These are phyloP conservation scores for Hydrochoerus hydrochaeris DNA, from an alignment of 2,113 vertebrate genomes.

Conservation along the genomic window DNA sequence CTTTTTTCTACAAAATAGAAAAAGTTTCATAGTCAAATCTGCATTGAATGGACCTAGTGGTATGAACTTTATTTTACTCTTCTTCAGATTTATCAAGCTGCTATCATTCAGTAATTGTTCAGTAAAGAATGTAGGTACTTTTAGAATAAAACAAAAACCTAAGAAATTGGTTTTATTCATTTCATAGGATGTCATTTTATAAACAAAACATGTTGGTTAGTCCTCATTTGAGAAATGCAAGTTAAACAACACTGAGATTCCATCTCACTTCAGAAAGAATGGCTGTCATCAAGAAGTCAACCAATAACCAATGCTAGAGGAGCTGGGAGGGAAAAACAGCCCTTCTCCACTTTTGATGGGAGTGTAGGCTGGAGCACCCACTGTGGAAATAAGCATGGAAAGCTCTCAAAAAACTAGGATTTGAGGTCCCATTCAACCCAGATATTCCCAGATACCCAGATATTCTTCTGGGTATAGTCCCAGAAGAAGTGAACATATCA, in stretches of 20 bases:
- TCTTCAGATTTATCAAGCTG: not conserved
- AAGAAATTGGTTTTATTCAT: constrained; percentile 48
- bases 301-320: not conserved
- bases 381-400: not conserved
- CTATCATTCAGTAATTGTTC: constrained; percentile 29
- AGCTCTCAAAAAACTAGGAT: not conserved
- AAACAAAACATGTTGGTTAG: not conserved
- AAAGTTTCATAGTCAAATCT: not conserved
- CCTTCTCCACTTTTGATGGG: not conserved
- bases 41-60: too few relatives aligned
- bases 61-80: not conserved
- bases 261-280: not conserved
- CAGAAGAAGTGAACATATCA: not conserved
- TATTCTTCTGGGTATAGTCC: not conserved
- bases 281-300: not conserved
- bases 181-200: not conserved
- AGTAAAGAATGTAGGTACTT: not conserved
- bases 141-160: not conserved
- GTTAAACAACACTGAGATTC: not conserved
- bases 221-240: not conserved
- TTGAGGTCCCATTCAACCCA: not conserved
- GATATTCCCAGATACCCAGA: not conserved
- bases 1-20: not conserved
- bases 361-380: not conserved
- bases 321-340: not conserved